Evolutionary conservation across 2,797 vertebrate species (phyloP), one percentile per base, ranked within the genome.

Genomic region (Channa striata): DNA sequence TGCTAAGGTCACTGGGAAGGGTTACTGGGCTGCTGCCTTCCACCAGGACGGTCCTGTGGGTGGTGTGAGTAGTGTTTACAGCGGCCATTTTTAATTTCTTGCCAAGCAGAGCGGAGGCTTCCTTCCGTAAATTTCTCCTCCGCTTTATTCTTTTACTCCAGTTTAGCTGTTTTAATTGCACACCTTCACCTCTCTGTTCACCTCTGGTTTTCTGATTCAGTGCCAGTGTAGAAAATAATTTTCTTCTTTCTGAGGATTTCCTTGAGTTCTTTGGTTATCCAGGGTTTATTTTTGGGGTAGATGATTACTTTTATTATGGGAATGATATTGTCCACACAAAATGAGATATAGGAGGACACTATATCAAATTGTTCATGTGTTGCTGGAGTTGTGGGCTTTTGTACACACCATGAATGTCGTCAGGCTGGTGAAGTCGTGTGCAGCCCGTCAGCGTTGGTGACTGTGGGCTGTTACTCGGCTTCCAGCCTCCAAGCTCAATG

Each of bases 221-320:
- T 34, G 30, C 56, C 25, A 36, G 25, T 34, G n/a, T 34, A 43
- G 12, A 43, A 48, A 34, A 40, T 5, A 30, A 13, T 30, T 14
- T 6, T 49, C 23, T 60, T 60, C n/a, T 63, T 61, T 0, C 21
- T 40, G 2, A 62, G 37, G 8, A 60, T 33, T 40, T 39, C 20
- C 1, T 53, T 54, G 13, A 40, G 21, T 12, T 61, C 21, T 21
- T 33, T 48, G 4, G 13, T 49, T 4, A 54, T 6, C 43, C 44
- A 48, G 16, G 43, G 20, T 54, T 70, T 61, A 33, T 61, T 54
- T 36, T 56, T 71, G 4, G 23, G 42, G 8, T 23, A 54, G 21
- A 47, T 46, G 5, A 19, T 40, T 6, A 68, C 17, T 20, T 23
- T 59, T 37, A 9, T 51, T 14, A 19, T 37, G 1, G 25, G 17